Conservation (phyloP, 2,797 vertebrate genomes). For the Delichon dasypus region DNA sequence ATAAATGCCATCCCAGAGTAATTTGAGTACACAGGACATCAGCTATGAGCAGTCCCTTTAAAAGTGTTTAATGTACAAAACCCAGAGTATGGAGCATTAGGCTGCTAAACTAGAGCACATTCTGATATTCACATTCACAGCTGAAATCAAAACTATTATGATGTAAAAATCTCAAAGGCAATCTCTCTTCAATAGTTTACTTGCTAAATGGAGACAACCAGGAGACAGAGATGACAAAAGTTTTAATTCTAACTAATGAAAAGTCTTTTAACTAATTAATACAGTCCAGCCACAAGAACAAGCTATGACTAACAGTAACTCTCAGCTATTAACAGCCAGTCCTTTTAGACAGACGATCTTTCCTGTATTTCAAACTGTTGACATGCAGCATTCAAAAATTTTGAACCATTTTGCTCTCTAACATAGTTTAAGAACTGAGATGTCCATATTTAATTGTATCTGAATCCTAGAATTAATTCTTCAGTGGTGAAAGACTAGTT, state of each 20-base stretch:
- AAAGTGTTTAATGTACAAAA: background rate
- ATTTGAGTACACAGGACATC: background rate
- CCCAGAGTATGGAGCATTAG: background rate
- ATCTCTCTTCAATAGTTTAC: background rate
- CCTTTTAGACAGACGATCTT: background rate
- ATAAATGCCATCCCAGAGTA: background rate
- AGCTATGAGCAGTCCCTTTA: background rate
- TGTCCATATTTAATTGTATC: background rate
- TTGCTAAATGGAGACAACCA: background rate
- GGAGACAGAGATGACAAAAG: background rate
- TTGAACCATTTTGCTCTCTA: background rate
- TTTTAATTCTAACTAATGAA: background rate
- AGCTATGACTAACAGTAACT: background rate
- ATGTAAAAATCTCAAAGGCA: background rate
- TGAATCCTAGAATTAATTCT: background rate
- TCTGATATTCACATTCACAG: background rate
- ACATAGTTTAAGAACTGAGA: background rate
- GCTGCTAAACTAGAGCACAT: background rate
- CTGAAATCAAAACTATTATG: background rate
- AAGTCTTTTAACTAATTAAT: background rate
- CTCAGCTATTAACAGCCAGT: background rate
- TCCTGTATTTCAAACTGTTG: background rate
- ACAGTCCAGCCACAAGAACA: background rate
- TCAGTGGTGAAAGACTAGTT: slow-evolving; percentile 34
- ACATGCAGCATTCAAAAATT: background rate